phyloP scores from a whole-genome alignment of 2,888 invertebrate genomes.

The Hypolimnas misippus region DNA sequence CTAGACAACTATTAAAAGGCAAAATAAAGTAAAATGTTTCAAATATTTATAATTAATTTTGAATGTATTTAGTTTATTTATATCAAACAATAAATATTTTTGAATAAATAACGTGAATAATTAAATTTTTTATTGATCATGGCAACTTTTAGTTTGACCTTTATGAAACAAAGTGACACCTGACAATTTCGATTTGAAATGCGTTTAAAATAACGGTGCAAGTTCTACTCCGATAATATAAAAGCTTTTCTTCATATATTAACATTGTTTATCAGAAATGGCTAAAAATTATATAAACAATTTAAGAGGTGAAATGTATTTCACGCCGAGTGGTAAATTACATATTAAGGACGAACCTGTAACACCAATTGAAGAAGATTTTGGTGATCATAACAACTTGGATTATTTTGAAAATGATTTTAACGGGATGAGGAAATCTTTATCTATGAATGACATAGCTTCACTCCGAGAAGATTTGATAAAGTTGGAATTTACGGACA shows the following conservation, averaged over 20 bases:
- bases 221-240: constrained; percentile 4
- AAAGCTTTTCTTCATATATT: constrained; percentile 7
- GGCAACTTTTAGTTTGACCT: constrained; percentile 7
- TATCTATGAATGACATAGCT: constrained; percentile 72
- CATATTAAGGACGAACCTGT: constrained; percentile 68
- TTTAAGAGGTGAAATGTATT: constrained; percentile 68
- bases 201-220: constrained; percentile 33
- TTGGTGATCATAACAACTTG: constrained; percentile 61
- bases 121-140: constrained; percentile 19
- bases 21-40: neutral
- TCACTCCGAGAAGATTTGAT: constrained; percentile 56
- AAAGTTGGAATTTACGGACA: constrained; percentile 50
- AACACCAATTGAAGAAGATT: constrained; percentile 68
- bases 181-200: constrained; percentile 32
- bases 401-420: constrained; percentile 58
- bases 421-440: constrained; percentile 64
- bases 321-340: constrained; percentile 58
- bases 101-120: neutral
- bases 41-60: too few species aligned
- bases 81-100: neutral
- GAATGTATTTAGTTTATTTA: neutral
- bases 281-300: constrained; percentile 64
- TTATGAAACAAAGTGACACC: constrained; percentile 21
- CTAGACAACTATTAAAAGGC: neutral
- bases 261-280: constrained; percentile 53